phyloP scores from a whole-genome alignment of 2,888 invertebrate species.

The Dione juno region DNA sequence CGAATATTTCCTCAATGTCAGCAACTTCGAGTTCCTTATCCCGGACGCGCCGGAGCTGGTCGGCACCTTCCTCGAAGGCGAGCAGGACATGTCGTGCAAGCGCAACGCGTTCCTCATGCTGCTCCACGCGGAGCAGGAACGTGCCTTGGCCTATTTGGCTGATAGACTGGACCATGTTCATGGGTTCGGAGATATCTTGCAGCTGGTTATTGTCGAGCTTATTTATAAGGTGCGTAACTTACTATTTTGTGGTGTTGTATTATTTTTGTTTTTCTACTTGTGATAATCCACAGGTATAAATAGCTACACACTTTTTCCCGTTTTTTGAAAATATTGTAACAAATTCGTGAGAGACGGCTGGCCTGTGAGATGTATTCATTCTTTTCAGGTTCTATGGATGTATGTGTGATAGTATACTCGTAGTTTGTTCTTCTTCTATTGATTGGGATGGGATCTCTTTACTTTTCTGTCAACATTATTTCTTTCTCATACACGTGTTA shows the following conservation, averaged over 20 bases:
- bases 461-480: no score
- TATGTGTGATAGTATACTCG: no score
- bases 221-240: constrained; percentile 93
- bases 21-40: constrained; percentile 98
- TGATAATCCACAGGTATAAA: no score
- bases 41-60: constrained; percentile 99
- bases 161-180: constrained; percentile 97
- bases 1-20: constrained; percentile 52
- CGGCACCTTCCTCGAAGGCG: constrained; percentile 95
- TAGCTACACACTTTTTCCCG: no score
- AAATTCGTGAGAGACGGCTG: no score
- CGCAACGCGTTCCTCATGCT: constrained; percentile 99
- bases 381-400: no score
- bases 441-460: no score
- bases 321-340: no score
- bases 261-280: no score
- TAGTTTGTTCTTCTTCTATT: no score
- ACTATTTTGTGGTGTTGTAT: not conserved
- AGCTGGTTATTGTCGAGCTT: constrained; percentile 98
- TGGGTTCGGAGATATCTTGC: constrained; percentile 97
- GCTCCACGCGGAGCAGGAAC: constrained; percentile 97
- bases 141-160: constrained; percentile 95
- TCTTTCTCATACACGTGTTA: no score
- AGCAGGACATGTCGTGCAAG: constrained; percentile 99
- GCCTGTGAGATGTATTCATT: no score